These are phyloP conservation scores for Caenorhabditis remanei DNA, from an alignment of 1,140 invertebrate genomes.

Conservation along the genomic window DNA sequence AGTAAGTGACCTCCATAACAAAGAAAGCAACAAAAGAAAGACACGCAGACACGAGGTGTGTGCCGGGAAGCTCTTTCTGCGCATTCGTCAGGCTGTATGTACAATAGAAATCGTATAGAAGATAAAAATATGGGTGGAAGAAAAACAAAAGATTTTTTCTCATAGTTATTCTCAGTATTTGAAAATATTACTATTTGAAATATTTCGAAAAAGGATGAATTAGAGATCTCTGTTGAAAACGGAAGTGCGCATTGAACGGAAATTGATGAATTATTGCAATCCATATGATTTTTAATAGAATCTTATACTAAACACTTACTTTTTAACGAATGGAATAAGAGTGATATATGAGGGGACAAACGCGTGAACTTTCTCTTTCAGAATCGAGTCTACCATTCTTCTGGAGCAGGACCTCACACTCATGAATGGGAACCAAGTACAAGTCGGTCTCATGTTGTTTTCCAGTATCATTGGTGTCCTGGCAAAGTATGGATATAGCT, in stretches of 20 bases:
- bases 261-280: no score
- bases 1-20: conserved; percentile 10
- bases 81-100: not conserved
- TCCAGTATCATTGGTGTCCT: conserved; percentile 76
- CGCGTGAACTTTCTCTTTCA: conserved; percentile 75
- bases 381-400: conserved; percentile 73
- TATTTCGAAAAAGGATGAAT: no score
- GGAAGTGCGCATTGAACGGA: no score
- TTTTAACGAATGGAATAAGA: conserved; percentile 61
- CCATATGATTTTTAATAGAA: no score
- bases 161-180: no score
- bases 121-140: no score
- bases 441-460: conserved; percentile 76
- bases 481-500: conserved; percentile 75
- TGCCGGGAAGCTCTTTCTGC: not conserved
- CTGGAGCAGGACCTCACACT: conserved; percentile 72
- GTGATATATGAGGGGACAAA: conserved; percentile 72
- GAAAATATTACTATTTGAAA: no score
- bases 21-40: not conserved
- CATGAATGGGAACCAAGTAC: conserved; percentile 76
- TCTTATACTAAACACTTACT: conserved; percentile 32
- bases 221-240: no score
- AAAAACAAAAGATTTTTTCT: no score
- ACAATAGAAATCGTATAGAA: not conserved
- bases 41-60: not conserved